Evolutionary conservation across 2,888 invertebrate genomes (phyloP).

Genomic region (Eristalis intricaria): DNA sequence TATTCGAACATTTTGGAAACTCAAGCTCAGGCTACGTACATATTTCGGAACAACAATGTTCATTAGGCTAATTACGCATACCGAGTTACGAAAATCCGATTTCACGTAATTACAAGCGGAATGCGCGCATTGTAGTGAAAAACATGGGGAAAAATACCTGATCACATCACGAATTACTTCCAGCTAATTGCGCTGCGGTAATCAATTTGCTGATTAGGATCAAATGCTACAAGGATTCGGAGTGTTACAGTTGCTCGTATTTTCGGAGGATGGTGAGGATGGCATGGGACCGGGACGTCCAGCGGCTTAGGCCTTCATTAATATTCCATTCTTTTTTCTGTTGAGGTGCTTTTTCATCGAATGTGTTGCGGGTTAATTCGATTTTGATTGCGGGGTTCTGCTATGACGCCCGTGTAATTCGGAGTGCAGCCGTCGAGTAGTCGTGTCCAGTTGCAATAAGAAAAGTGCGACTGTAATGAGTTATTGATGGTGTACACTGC

Average conservation of each 20-base stretch:
- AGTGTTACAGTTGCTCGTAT: neutral
- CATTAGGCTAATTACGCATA: constrained; percentile 71
- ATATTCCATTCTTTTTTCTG: constrained; percentile 48
- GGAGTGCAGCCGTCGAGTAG: constrained; percentile 9
- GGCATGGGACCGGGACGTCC: neutral
- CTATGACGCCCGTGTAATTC: constrained; percentile 24
- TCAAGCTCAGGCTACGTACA: constrained; percentile 4
- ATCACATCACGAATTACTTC: constrained; percentile 70
- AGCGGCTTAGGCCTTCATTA: constrained; percentile 58
- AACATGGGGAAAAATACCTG: constrained; percentile 67
- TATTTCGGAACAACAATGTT: constrained; percentile 66
- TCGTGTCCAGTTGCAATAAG: neutral
- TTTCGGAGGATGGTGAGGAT: constrained; percentile 11
- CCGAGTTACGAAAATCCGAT: constrained; percentile 69
- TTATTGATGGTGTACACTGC: neutral
- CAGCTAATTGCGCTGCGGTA: constrained; percentile 70
- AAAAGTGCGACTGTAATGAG: neutral
- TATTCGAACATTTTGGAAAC: neutral
- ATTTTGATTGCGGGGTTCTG: constrained; percentile 60
- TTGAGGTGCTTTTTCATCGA: constrained; percentile 39
- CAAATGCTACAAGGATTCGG: constrained; percentile 61
- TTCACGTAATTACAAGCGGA: constrained; percentile 71
- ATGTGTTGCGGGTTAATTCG: constrained; percentile 59
- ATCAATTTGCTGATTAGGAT: constrained; percentile 72
- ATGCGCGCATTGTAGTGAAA: constrained; percentile 69